Evolutionary conservation across 2,888 invertebrate genomes (phyloP), one percentile per base, ranked within the genome.

Genomic region (Cyclophora albipunctata): DNA sequence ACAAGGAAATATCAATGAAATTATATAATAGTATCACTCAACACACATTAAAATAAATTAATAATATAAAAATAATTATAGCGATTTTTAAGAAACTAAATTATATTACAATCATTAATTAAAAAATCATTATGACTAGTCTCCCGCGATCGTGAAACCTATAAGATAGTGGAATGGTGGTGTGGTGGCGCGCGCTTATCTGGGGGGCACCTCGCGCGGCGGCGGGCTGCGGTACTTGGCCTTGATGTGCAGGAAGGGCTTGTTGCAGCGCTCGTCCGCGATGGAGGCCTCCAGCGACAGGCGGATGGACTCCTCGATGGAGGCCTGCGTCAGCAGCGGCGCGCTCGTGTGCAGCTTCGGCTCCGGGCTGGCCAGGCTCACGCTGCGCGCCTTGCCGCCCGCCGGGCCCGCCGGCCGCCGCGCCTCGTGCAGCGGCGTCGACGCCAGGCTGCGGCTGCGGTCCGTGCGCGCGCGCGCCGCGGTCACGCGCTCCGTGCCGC

Each of bases 141-240:
- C 76, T 75, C 80, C 77, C 72, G 68, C 66, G 37, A 37, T 59
- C 53, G 58, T 55, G 72, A 76, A 73, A 65, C 60, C 60, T 61
- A 60, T 71, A 73, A 73, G 73, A 69, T 78, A 83, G 57, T 76
- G 82, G 83, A 84, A 84, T 83, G 80, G 60, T 60, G 48, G 50
- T 37, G 37, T 5, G 43, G 20, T 42, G 34, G 48, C 48, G 48
- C 43, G 50, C 33, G 49, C 52, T 86, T 89, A 89, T 89, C 89
- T 88, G 52, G 92, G 90, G 46, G 93, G 92, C 41, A 89, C 86
- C 71, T 90, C 90, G 47, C 91, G 79, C 63, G 92, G 91, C 37
- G 92, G 91, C 50, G 92, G 91, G 80, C 92, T 93, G 67, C 93
- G 89, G 76, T 93, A 93, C 78, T 93, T 93, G 76, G 92, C 92